phyloP scores from a whole-genome alignment of 2,888 invertebrate genomes.

The Aethes cnicana region DNA sequence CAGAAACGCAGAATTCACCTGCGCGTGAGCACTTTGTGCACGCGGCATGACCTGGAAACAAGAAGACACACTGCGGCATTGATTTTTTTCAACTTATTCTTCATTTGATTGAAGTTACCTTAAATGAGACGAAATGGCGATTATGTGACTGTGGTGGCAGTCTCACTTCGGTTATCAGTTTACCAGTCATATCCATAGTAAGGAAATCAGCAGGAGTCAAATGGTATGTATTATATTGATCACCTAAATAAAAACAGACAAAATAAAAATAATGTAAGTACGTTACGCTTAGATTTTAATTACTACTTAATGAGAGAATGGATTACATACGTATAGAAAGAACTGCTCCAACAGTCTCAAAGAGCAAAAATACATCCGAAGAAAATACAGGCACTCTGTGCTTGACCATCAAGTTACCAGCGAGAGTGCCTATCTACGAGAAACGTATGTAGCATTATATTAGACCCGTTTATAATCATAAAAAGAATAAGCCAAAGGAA shows the following conservation, averaged over 20 bases:
- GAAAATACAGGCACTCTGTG: slow-evolving; percentile 84
- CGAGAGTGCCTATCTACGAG: slow-evolving; percentile 83
- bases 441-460: background rate
- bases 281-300: too few relatives aligned
- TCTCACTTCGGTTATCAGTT: slow-evolving; percentile 32
- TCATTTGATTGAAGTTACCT: too few relatives aligned
- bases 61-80: too few relatives aligned
- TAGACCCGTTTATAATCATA: background rate
- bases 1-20: slow-evolving; percentile 88
- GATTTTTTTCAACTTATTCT: too few relatives aligned
- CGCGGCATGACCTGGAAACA: slow-evolving; percentile 85
- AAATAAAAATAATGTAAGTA: too few relatives aligned
- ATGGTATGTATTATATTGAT: background rate
- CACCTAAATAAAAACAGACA: slow-evolving; percentile 17
- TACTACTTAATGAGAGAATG: too few relatives aligned
- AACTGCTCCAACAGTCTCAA: slow-evolving; percentile 56
- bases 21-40: slow-evolving; percentile 88
- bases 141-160: slow-evolving; percentile 31
- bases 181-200: slow-evolving; percentile 32
- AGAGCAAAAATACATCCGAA: slow-evolving; percentile 84
- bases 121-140: slow-evolving; percentile 30
- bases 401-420: slow-evolving; percentile 87
- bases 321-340: slow-evolving; percentile 51
- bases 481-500: background rate
- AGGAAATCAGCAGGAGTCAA: slow-evolving; percentile 38